Percentiles rank a stretch among this genome's conserved stretches.
phyloP scores from a whole-genome alignment of 2,113 vertebrate species.

The Cinclus cinclus region DNA sequence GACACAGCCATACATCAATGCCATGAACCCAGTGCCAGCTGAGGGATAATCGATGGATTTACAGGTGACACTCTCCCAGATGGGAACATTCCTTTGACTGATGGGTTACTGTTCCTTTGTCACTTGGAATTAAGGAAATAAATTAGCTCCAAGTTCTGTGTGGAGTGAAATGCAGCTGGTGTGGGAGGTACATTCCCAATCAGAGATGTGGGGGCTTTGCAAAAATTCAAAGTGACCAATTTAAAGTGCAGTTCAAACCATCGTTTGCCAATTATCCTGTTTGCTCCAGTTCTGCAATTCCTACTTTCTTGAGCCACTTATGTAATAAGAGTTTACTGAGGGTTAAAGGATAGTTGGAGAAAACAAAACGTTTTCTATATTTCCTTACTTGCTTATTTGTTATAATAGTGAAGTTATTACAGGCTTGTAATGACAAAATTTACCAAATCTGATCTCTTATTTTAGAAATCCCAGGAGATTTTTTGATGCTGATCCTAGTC shows the following conservation, averaged over 20 bases:
- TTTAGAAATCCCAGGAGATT: not conserved
- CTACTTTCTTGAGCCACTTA: not conserved
- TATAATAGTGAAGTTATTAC: not conserved
- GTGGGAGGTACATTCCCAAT: not conserved
- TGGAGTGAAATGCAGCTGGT: not conserved
- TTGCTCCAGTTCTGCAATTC: not conserved
- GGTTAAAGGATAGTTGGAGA: not conserved
- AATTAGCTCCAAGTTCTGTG: not conserved
- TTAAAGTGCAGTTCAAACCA: not conserved
- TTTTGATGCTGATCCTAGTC: not conserved
- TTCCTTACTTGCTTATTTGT: not conserved
- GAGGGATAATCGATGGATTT: conserved; percentile 4
- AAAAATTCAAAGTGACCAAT: not conserved
- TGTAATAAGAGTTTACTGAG: not conserved
- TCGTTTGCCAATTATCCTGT: not conserved
- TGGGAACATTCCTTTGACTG: not conserved
- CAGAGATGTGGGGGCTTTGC: too few species aligned
- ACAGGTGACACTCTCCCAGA: not conserved
- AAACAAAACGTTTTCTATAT: rapidly evolving
- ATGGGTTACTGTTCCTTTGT: not conserved
- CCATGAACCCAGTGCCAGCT: not conserved
- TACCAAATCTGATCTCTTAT: not conserved
- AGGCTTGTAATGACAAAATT: not conserved
- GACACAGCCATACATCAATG: not conserved
- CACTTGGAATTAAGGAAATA: conserved; percentile 5